Evolutionary conservation across 1,140 invertebrate genomes (phyloP).

Genomic region (Monomorium pharaonis): DNA sequence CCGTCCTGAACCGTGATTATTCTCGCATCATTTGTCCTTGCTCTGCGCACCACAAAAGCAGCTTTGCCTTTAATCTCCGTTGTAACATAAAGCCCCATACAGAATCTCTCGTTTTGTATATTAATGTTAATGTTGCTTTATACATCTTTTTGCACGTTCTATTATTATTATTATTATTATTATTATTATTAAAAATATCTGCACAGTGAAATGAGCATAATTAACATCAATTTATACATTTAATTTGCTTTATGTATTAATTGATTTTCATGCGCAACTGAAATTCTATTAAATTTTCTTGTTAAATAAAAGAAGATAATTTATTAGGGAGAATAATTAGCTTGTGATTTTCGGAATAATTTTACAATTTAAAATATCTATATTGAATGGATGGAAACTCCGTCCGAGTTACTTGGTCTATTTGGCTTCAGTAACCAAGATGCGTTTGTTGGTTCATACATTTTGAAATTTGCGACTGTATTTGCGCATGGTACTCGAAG

Average conservation of each 20-base stretch:
- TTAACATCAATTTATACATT: neutral
- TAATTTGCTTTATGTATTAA: neutral
- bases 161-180: conserved; percentile 41
- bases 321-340: neutral
- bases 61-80: conserved; percentile 11
- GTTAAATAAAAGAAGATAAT: neutral
- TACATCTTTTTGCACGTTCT: conserved; percentile 41
- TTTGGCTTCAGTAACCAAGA: neutral
- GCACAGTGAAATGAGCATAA: neutral
- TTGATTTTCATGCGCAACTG: neutral
- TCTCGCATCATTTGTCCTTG: conserved; percentile 67
- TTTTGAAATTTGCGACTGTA: conserved; percentile 27
- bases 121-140: conserved; percentile 12
- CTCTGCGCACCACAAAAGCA: conserved; percentile 60
- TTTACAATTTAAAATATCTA: neutral
- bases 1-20: conserved; percentile 64
- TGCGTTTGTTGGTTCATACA: conserved; percentile 61
- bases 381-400: neutral
- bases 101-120: neutral
- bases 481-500: neutral
- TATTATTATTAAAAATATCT: conserved; percentile 21
- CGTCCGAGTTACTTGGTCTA: neutral
- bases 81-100: conserved; percentile 6
- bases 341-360: neutral
- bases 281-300: neutral